These are phyloP conservation scores for Microctonus hyperodae DNA, from an alignment of 2,888 invertebrate species.

Conservation along the genomic window DNA sequence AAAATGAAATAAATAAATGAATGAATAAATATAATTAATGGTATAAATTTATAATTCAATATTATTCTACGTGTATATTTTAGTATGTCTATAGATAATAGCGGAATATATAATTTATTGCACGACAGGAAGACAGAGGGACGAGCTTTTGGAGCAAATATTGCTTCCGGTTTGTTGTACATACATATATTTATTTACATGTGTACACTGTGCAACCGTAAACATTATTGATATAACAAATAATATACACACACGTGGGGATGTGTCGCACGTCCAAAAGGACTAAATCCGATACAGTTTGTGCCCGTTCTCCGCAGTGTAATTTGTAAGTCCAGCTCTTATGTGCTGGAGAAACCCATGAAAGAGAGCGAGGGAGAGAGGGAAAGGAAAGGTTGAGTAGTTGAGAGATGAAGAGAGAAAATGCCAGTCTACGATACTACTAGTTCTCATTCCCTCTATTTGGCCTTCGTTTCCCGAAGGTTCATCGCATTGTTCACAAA, in stretches of 20 bases:
- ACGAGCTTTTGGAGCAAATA: slow-evolving; percentile 46
- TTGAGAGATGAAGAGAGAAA: neutral
- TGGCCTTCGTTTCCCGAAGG: slow-evolving; percentile 39
- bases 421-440: slow-evolving; percentile 27
- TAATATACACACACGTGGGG: slow-evolving; percentile 37
- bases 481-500: slow-evolving; percentile 60
- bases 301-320: slow-evolving; percentile 39
- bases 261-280: slow-evolving; percentile 33
- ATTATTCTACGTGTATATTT: neutral
- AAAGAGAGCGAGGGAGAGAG: slow-evolving; percentile 8
- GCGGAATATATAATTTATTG: neutral
- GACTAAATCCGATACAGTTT: slow-evolving; percentile 57
- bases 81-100: neutral
- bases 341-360: neutral
- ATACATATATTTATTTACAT: neutral
- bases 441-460: slow-evolving; percentile 18
- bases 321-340: too few species aligned
- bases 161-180: slow-evolving; percentile 56
- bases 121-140: neutral
- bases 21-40: too few species aligned
- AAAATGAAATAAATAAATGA: too few species aligned
- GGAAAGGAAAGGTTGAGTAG: neutral
- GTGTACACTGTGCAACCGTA: slow-evolving; percentile 45
- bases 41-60: too few species aligned
- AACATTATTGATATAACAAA: slow-evolving; percentile 60